phyloP scores from a whole-genome alignment of 2,888 invertebrate species.

The Antheraea yamamai region DNA sequence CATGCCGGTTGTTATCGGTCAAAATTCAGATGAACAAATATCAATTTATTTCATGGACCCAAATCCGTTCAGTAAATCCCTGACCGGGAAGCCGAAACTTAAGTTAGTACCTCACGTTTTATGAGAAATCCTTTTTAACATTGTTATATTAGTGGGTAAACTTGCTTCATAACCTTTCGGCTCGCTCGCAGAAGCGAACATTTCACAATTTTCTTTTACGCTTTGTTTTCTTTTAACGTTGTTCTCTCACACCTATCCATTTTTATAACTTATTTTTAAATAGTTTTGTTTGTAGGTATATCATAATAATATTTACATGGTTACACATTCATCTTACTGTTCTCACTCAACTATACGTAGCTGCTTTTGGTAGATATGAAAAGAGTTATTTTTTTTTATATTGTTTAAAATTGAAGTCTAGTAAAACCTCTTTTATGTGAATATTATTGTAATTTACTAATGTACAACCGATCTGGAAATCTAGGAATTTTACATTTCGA shows the following conservation, averaged over 20 bases:
- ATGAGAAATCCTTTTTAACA: constrained; percentile 9
- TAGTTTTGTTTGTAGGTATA: too few relatives aligned
- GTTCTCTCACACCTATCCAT: background rate
- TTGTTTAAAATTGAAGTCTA: too few relatives aligned
- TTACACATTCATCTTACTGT: too few relatives aligned
- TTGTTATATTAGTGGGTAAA: constrained; percentile 4
- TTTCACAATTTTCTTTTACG: background rate
- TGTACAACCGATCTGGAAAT: background rate
- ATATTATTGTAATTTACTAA: background rate
- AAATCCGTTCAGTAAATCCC: constrained; percentile 81
- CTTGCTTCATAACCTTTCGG: constrained; percentile 7
- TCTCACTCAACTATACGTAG: too few relatives aligned
- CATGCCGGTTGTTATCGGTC: constrained; percentile 70
- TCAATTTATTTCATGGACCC: constrained; percentile 80
- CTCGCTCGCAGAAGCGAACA: background rate
- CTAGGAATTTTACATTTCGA: background rate
- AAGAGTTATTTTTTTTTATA: background rate
- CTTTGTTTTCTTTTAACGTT: background rate
- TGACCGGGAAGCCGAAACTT: constrained; percentile 83
- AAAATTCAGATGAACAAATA: constrained; percentile 74
- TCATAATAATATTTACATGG: too few relatives aligned
- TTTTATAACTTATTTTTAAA: background rate
- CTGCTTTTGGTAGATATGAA: background rate
- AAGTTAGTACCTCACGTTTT: constrained; percentile 69
- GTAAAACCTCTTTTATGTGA: background rate